phyloP scores from a whole-genome alignment of 2,797 vertebrate species.

The Xenentodon cancila region DNA sequence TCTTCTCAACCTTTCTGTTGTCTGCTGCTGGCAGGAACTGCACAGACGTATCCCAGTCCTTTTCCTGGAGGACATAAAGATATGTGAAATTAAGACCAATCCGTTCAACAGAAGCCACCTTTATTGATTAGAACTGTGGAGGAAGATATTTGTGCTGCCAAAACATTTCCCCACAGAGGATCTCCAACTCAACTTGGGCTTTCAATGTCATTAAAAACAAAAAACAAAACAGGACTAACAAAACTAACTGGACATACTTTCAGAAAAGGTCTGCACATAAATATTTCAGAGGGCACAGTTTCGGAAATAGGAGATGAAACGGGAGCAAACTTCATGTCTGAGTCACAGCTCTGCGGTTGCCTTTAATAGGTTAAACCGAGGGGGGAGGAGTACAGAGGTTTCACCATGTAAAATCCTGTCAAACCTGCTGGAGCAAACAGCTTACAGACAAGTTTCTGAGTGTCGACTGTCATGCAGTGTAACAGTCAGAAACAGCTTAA shows the following conservation, averaged over 20 bases:
- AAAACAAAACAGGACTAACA: too few relatives aligned
- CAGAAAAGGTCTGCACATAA: not conserved
- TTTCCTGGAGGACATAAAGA: slow-evolving; percentile 74
- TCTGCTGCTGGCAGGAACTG: slow-evolving; percentile 91
- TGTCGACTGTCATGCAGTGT: not conserved
- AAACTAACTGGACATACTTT: too few relatives aligned
- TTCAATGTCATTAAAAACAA: too few relatives aligned
- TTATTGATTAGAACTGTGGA: too few relatives aligned
- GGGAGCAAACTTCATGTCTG: slow-evolving; percentile 8
- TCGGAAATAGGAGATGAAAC: slow-evolving; percentile 6
- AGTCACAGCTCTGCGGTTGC: slow-evolving; percentile 42
- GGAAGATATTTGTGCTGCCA: too few relatives aligned
- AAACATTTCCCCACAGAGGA: too few relatives aligned
- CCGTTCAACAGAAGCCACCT: not conserved
- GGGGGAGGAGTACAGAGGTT: slow-evolving; percentile 58
- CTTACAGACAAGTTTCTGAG: slow-evolving; percentile 17
- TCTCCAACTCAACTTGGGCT: too few relatives aligned
- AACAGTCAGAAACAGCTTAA: not conserved
- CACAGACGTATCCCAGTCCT: slow-evolving; percentile 79
- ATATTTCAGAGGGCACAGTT: not conserved
- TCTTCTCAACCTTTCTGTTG: slow-evolving; percentile 90
- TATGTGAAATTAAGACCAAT: not conserved
- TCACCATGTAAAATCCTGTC: slow-evolving; percentile 69
- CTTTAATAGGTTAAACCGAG: slow-evolving; percentile 6
- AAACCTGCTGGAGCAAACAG: slow-evolving; percentile 68